These are phyloP conservation scores for Chelmon rostratus DNA, from an alignment of 2,797 vertebrate genomes.

Conservation along the genomic window DNA sequence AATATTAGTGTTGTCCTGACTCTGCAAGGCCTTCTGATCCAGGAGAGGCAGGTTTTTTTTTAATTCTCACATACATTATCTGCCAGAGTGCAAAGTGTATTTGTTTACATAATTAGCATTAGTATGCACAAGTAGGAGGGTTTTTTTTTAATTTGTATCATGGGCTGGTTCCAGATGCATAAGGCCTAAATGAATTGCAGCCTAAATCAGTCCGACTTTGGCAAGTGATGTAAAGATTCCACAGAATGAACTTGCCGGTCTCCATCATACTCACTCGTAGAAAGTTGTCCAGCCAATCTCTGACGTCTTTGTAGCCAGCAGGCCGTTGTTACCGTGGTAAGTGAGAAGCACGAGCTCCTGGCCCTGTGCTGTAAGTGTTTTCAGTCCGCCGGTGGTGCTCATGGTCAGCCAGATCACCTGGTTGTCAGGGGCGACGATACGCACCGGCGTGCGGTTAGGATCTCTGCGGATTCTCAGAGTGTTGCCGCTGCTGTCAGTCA, in stretches of 20 bases:
- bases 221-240: slow-evolving; percentile 20
- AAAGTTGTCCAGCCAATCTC: slow-evolving; percentile 99
- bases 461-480: slow-evolving; percentile 94
- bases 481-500: slow-evolving; percentile 95
- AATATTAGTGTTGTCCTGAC: slow-evolving; percentile 7
- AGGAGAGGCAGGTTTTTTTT: no score
- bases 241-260: slow-evolving; percentile 15
- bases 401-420: slow-evolving; percentile 98
- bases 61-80: slow-evolving; percentile 3
- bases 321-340: slow-evolving; percentile 96
- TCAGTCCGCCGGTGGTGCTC: slow-evolving; percentile 94
- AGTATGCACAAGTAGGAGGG: slow-evolving; percentile 32
- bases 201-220: slow-evolving; percentile 20
- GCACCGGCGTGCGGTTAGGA: slow-evolving; percentile 93
- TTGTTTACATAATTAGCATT: slow-evolving; percentile 36
- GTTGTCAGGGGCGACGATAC: slow-evolving; percentile 97
- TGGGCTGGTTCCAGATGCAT: slow-evolving; percentile 32
- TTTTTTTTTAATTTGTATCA: slow-evolving; percentile 38
- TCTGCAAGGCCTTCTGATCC: slow-evolving; percentile 2
- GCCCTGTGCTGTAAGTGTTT: slow-evolving; percentile 95
- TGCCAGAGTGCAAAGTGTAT: slow-evolving; percentile 23
- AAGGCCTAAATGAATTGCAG: slow-evolving; percentile 22
- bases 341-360: slow-evolving; percentile 95
- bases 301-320: slow-evolving; percentile 96
- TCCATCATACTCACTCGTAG: slow-evolving; percentile 92